Evolutionary conservation across 2,797 vertebrate genomes (phyloP), one percentile per base, ranked within the genome.

Genomic region (Chelidonichthys spinosus): DNA sequence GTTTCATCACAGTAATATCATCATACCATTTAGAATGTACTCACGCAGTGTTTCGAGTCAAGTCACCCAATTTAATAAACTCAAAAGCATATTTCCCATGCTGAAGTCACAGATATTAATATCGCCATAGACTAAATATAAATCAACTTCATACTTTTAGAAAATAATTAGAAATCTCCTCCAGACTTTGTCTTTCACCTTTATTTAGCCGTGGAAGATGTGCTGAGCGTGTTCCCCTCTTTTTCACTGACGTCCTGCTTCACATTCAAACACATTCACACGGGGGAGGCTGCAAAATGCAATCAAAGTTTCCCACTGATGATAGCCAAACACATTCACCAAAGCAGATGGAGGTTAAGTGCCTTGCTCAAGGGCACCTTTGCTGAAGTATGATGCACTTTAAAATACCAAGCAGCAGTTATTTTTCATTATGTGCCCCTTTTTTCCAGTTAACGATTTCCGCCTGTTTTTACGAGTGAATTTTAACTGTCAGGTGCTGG

Each of bases 311-410:
- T 39, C 32, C 47, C 49, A 44, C 66, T 62, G 56, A 67, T 63
- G 70, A 54, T 0, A 2, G 18, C 33, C 15, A 5, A 58, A 54
- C 50, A 53, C 10, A 35, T 53, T 75, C 40, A 53, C 60, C 33
- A 49, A 63, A 72, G 42, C 46, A 63, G 64, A 72, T 76, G 52
- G 59, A 68, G 67, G 44, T 76, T 68, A 74, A 68, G 49, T 71
- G 58, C 54, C 59, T 71, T 76, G 73, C 63, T 79, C 44, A 74
- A 78, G 68, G 50, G 63, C 60, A 65, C 10, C 44, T 83, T 72
- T 13, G 59, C 6, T 37, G 37, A 42, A 6, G 9, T 43, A 33
- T 4, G n/a, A 50, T 44, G 33, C 36, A 15, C 40, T 59, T 9
- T 53, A 17, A 18, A 36, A 36, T 60, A 49, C 11, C 14, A 59